phyloP scores from a whole-genome alignment of 2,888 invertebrate species.

The Gari tellinella region DNA sequence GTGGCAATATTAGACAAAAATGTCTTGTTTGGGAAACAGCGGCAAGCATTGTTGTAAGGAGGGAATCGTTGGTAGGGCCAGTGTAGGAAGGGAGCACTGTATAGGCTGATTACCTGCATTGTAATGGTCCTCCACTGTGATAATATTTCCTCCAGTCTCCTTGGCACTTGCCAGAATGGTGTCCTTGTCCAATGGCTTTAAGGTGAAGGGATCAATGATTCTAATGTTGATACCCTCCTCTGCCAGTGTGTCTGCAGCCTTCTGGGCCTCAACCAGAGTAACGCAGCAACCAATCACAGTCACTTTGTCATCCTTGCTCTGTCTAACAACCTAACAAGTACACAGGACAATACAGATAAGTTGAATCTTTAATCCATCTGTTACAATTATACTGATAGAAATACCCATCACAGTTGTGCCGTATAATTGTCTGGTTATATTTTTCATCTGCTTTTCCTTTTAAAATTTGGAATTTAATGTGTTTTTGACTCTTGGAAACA shows the following conservation, averaged over 20 bases:
- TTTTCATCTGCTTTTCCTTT: too few relatives aligned
- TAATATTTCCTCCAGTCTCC: constrained; percentile 91
- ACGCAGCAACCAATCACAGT: constrained; percentile 97
- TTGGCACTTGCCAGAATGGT: constrained; percentile 91
- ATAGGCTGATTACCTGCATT: constrained; percentile 93
- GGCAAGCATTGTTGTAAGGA: too few relatives aligned
- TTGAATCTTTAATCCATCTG: neutral
- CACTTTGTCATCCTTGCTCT: constrained; percentile 91
- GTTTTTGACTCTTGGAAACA: too few relatives aligned
- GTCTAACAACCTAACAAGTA: constrained; percentile 88
- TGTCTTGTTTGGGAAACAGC: too few relatives aligned
- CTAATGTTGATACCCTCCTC: constrained; percentile 89
- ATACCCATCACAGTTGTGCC: too few relatives aligned
- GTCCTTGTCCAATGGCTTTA: constrained; percentile 96
- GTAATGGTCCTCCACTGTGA: constrained; percentile 99
- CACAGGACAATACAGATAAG: neutral
- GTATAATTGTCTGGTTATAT: too few relatives aligned
- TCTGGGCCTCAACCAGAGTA: constrained; percentile 95
- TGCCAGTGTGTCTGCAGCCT: constrained; percentile 91
- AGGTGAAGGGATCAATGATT: constrained; percentile 97
- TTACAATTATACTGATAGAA: too few relatives aligned
- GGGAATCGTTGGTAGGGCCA: too few relatives aligned
- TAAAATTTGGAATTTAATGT: too few relatives aligned
- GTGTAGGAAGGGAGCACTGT: too few relatives aligned
- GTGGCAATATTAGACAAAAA: too few relatives aligned